Conservation (phyloP, 2,888 invertebrate species). For the Thera obeliscata region DNA sequence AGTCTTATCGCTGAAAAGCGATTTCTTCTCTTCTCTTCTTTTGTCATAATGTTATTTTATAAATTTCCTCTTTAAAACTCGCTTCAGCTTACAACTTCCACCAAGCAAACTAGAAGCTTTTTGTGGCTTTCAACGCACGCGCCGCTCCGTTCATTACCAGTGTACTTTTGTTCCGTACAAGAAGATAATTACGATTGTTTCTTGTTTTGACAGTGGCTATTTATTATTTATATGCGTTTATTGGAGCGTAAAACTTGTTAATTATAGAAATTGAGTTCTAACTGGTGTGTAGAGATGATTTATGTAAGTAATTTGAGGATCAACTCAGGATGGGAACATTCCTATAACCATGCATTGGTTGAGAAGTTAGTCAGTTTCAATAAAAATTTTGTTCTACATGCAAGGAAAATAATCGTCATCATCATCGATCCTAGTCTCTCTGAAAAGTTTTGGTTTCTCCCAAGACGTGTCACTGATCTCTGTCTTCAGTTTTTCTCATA, state of each 20-base stretch:
- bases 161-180: constrained; percentile 76
- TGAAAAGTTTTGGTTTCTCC: too few species aligned
- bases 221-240: constrained; percentile 72
- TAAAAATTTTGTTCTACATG: too few species aligned
- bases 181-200: constrained; percentile 81
- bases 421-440: too few species aligned
- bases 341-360: not conserved
- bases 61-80: constrained; percentile 1
- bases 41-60: too few species aligned
- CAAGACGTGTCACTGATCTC: too few species aligned
- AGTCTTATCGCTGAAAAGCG: too few species aligned
- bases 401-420: too few species aligned
- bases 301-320: constrained; percentile 10
- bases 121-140: constrained; percentile 73
- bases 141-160: constrained; percentile 67
- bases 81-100: constrained; percentile 46
- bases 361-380: too few species aligned
- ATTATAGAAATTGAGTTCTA: constrained; percentile 49
- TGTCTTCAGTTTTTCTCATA: too few species aligned
- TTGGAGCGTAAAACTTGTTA: constrained; percentile 61
- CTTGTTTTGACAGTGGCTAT: constrained; percentile 80
- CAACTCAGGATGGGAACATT: not conserved
- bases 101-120: constrained; percentile 72
- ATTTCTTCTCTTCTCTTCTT: too few species aligned
- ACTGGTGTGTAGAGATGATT: constrained; percentile 26